A percentile compares a stretch with the other conserved stretches of the same genome.
Conservation (phyloP, 2,797 vertebrate genomes). For the Gobio occitaniae region DNA sequence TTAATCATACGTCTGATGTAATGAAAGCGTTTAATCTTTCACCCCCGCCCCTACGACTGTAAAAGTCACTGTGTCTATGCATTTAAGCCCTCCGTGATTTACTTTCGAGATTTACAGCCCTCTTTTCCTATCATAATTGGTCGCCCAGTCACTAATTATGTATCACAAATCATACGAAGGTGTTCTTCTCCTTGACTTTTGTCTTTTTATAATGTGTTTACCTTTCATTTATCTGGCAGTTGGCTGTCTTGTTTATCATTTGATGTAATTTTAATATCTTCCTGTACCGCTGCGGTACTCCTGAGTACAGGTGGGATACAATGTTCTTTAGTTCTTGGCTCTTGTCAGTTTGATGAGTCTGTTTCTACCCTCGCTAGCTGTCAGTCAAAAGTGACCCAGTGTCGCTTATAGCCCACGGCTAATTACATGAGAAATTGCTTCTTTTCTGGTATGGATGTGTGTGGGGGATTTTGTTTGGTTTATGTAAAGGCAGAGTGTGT, state of each 20-base stretch:
- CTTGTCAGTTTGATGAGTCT: slow-evolving; percentile 25
- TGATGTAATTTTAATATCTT: slow-evolving; percentile 35
- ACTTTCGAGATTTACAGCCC: slow-evolving; percentile 74
- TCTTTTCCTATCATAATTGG: slow-evolving; percentile 72
- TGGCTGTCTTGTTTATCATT: slow-evolving; percentile 44
- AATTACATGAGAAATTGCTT: not conserved
- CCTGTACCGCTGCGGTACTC: not conserved
- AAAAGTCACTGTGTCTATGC: slow-evolving; percentile 62
- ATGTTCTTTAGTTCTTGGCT: slow-evolving; percentile 11
- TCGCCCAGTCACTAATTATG: slow-evolving; percentile 73
- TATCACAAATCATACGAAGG: slow-evolving; percentile 68
- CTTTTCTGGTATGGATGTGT: slow-evolving; percentile 41
- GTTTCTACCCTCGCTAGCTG: slow-evolving; percentile 7
- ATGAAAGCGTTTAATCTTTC: slow-evolving; percentile 60
- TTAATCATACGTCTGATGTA: slow-evolving; percentile 48
- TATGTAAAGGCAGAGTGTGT: not conserved
- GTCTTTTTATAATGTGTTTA: slow-evolving; percentile 64
- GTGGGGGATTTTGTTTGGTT: not conserved
- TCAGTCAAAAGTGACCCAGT: slow-evolving; percentile 30
- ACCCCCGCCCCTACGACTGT: slow-evolving; percentile 42
- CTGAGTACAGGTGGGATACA: slow-evolving; percentile 5
- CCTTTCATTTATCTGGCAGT: slow-evolving; percentile 53
- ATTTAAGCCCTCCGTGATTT: slow-evolving; percentile 69
- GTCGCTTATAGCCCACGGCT: slow-evolving; percentile 3
- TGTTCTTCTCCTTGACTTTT: slow-evolving; percentile 60